Evolutionary conservation across 2,888 invertebrate species (phyloP).

Genomic region (Drosophila trichaetosa): DNA sequence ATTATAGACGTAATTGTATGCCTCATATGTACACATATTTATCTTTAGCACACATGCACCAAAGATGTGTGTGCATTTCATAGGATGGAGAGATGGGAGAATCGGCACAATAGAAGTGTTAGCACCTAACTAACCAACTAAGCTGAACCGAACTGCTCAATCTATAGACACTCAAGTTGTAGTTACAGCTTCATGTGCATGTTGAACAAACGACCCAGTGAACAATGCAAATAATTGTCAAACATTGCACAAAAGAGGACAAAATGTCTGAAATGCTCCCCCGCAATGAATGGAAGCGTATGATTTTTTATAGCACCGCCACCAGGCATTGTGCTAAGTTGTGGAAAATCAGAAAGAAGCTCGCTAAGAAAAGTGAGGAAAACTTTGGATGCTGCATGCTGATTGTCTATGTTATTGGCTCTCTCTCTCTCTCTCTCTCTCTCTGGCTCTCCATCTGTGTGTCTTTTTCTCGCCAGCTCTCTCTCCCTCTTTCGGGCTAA

Average conservation of each 20-base stretch:
- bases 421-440: neutral
- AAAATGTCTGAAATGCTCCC: conserved; percentile 8
- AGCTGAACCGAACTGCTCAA: conserved; percentile 36
- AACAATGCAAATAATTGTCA: conserved; percentile 81
- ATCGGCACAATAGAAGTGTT: conserved; percentile 34
- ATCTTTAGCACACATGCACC: neutral
- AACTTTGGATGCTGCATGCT: conserved; percentile 38
- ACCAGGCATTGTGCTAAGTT: conserved; percentile 65
- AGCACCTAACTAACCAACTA: conserved; percentile 52
- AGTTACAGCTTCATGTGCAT: conserved; percentile 78
- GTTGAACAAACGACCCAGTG: conserved; percentile 73
- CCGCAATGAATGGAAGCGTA: conserved; percentile 64
- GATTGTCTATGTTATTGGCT: conserved; percentile 62
- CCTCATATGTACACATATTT: neutral
- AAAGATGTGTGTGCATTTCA: conserved; percentile 1
- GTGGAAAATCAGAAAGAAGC: conserved; percentile 37
- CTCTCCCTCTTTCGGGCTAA: conserved; percentile 29
- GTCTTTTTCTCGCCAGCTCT: neutral
- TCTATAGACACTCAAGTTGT: conserved; percentile 70
- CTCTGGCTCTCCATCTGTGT: neutral
- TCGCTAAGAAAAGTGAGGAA: conserved; percentile 28
- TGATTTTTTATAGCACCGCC: conserved; percentile 72
- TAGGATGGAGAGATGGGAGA: neutral
- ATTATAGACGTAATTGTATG: neutral
- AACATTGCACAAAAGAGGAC: conserved; percentile 63